Base-by-base conservation (phyloP, 2,113 vertebrate genomes). In the Hirundichthys speculiger region DNA sequence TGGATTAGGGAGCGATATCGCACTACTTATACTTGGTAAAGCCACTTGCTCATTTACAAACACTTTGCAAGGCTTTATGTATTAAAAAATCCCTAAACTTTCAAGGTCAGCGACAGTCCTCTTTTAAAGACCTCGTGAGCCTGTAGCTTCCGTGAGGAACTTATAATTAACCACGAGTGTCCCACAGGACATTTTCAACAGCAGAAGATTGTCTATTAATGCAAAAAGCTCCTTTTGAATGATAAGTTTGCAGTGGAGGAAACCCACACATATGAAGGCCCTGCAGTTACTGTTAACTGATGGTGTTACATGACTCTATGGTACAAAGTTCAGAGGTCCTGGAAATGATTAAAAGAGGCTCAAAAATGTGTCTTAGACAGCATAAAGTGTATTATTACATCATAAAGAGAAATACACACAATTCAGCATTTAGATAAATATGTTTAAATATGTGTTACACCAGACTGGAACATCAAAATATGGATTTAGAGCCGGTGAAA, bases 241-340 rank as follows among this genome's bases (percentile, higher is more conserved):
- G 4, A 15, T n/a, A 16, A 79, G 41, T 1, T 19, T 58, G 24
- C 41, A n/a, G n/a, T n/a, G n/a, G 52, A 48, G 2, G 5, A 58
- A 25, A 48, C 18, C 21, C 13, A 5, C 3, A 10, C 3, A 25
- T 64, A 25, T 11, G 24, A n/a, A 54, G 13, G 30, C 27, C 42
- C 11, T 42, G 56, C 52, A 60, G 6, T n/a, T 4, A 6, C 25
- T 50, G 39, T 6, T 41, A 8, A n/a, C 15, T 46, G 43, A 2
- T 5, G 40, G 14, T 38, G 21, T 9, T n/a, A 1, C 3, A 27
- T 1, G 14, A 15, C 25, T 65, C 47, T 18, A 76, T 34, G 53
- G 89, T 70, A 27, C 88, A 85, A 91, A 83, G 90, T 77, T 76
- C 86, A 87, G 6, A 45, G 13, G 46, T 64, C 21, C 68, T 53